Conservation (phyloP, 2,797 vertebrate genomes). For the Pelochelys cantorii region DNA sequence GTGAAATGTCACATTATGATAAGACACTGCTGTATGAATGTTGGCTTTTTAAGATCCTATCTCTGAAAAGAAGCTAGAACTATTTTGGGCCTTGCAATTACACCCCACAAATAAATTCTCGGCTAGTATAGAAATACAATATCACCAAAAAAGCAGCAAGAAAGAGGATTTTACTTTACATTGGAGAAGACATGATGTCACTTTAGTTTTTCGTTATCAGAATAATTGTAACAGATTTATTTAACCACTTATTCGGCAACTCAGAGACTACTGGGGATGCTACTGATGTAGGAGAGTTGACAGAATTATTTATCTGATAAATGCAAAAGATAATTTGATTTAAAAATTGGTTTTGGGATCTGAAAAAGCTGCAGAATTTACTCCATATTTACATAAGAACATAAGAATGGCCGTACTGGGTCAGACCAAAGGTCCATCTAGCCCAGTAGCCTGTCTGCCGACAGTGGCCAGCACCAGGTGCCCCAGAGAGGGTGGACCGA, state of each 20-base stretch:
- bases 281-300: slow-evolving; percentile 64
- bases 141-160: slow-evolving; percentile 55
- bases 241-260: slow-evolving; percentile 70
- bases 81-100: slow-evolving; percentile 64
- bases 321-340: slow-evolving; percentile 64
- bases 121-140: slow-evolving; percentile 53
- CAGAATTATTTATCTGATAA: slow-evolving; percentile 70
- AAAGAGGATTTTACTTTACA: slow-evolving; percentile 61
- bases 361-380: slow-evolving; percentile 26
- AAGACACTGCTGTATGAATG: slow-evolving; percentile 55
- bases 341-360: slow-evolving; percentile 27
- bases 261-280: slow-evolving; percentile 62
- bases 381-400: too few species aligned
- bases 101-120: slow-evolving; percentile 63
- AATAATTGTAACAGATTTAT: slow-evolving; percentile 69
- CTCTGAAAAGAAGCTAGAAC: slow-evolving; percentile 30
- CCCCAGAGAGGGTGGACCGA: too few species aligned
- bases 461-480: too few species aligned
- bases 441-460: too few species aligned
- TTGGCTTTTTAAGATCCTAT: slow-evolving; percentile 70
- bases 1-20: slow-evolving; percentile 69
- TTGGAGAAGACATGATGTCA: slow-evolving; percentile 54
- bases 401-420: too few species aligned
- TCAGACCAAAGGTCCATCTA: too few species aligned
- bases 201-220: slow-evolving; percentile 66